Base-by-base conservation (phyloP, 2,888 invertebrate genomes). In the Aspidiotus rigidus region DNA sequence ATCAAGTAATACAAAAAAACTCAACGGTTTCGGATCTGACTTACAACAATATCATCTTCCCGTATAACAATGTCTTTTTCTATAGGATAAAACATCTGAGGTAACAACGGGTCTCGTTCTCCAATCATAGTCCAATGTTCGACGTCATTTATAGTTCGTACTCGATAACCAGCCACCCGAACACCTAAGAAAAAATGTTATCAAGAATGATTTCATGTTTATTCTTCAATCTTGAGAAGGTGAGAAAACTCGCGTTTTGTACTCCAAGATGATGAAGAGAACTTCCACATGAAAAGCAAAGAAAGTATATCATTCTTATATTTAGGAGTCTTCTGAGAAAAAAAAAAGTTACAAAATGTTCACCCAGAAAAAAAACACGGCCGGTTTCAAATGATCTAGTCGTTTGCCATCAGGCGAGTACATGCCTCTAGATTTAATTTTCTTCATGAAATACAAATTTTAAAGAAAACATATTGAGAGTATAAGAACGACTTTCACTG, bases 81-180 rank as follows among this genome's bases (percentile, higher is more conserved):
- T 0, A 91, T 84, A 0, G 91, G 90, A 79, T 95, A 96, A 81
- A 96, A 96, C 94, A 95, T 95, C 80, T 96, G 91, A 0, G 96
- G 93, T 15, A 88, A 84, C 74, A 91, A 82, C 0, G 96, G 96
- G 79, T 93, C 82, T 73, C 88, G 84, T 79, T 90, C 90, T 41
- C 96, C 96, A 64, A 96, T 80, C 69, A 91, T 80, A 7, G 83
- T 83, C 96, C 95, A 96, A 13, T 83, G 78, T 74, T 89, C 86
- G 41, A 83, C 80, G 0, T 81, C 83, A 63, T 77, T 61, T 17
- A 83, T 80, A n/a, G 80, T 76, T 0, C 82, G 79, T 1, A 92
- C 86, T 70, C 84, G 83, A 79, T 90, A 95, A 0, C 94, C 95
- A 0, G 90, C 83, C 0, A 95, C 94, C 0, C 90, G 85, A 77